Evolutionary conservation across 1,140 invertebrate species (phyloP), one percentile per base, ranked within the genome.

Genomic region (Pogonus chalceus): DNA sequence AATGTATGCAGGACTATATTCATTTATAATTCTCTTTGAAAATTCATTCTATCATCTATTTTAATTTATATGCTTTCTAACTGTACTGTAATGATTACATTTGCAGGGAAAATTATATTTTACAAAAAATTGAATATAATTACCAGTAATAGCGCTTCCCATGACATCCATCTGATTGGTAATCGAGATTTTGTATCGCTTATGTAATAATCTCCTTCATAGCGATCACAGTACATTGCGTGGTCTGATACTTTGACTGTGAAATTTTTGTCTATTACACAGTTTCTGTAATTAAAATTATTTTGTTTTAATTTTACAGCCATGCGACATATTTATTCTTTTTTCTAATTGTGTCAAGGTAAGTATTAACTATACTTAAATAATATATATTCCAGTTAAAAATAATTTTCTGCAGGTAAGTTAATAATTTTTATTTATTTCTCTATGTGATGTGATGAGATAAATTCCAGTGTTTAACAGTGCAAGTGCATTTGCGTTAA

Each of bases 211-310:
- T 93, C 89, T 1, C 77, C 71, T 49, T 88, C 81, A 67, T 90
- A 93, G 57, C 87, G 79, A 58, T 80, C 82, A 58, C 88, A 87
- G 65, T 87, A 90, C 80, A 92, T 90, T 1, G 89, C 90, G 69
- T 92, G 90, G 72, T 91, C 88, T 37, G 85, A 87, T 54, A 92
- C 85, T 74, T 92, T 90, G 55, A 92, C 82, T 23, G 78, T 78
- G 61, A 85, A 85, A 59, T 82, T 80, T 60, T 81, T 78, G 57
- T 87, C 87, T 57, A 92, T 87, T 53, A 93, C 77, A 69, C 88
- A 92, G 76, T 92, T 92, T 62, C 90, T 88, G 73, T 52, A 74
- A 74, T 55, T 58, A 58, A n/a, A n/a, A n/a, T n/a, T n/a, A n/a
- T n/a, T n/a, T n/a, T n/a, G n/a, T n/a, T n/a, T n/a, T n/a, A n/a